Conservation (phyloP, 2,888 invertebrate species). For the Neelides folsomi region DNA sequence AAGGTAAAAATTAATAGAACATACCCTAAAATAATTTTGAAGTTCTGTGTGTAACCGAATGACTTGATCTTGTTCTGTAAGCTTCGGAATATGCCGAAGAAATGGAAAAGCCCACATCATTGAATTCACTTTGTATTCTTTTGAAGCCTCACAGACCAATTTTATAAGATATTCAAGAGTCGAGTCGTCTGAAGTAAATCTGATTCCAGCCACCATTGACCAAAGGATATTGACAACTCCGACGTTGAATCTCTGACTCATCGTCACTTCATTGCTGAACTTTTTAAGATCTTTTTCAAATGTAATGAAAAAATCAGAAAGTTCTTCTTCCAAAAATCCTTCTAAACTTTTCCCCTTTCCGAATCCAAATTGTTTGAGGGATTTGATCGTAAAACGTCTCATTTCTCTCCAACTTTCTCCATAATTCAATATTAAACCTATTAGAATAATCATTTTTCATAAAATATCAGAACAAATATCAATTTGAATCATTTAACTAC, state of each 20-base stretch:
- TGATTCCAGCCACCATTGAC: slow-evolving; percentile 6
- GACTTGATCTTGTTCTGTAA: no score
- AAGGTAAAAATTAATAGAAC: neutral
- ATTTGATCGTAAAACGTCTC: slow-evolving; percentile 5
- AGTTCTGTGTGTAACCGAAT: no score
- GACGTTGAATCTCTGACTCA: slow-evolving; percentile 4
- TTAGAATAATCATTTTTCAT: no score
- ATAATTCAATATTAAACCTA: slow-evolving; percentile 6
- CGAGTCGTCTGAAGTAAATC: slow-evolving; percentile 3
- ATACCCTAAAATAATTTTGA: neutral
- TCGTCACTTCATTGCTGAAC: neutral
- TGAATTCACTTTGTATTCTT: no score
- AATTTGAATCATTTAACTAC: no score
- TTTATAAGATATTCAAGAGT: slow-evolving; percentile 1
- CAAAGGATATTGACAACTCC: slow-evolving; percentile 6
- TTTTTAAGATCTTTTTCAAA: slow-evolving; percentile 1
- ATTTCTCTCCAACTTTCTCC: slow-evolving; percentile 7
- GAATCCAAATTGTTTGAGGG: slow-evolving; percentile 3
- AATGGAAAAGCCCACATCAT: no score
- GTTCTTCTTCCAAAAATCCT: slow-evolving; percentile 1
- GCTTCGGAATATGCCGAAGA: no score
- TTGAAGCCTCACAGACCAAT: no score
- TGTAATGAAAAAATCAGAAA: slow-evolving; percentile 3
- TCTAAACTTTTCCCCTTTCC: slow-evolving; percentile 6
- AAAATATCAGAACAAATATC: no score